Percentiles rank a stretch among this genome's conserved stretches.
These are phyloP conservation scores for Callyntrura guangdongensis DNA, from an alignment of 2,888 invertebrate species.

Conservation along the genomic window DNA sequence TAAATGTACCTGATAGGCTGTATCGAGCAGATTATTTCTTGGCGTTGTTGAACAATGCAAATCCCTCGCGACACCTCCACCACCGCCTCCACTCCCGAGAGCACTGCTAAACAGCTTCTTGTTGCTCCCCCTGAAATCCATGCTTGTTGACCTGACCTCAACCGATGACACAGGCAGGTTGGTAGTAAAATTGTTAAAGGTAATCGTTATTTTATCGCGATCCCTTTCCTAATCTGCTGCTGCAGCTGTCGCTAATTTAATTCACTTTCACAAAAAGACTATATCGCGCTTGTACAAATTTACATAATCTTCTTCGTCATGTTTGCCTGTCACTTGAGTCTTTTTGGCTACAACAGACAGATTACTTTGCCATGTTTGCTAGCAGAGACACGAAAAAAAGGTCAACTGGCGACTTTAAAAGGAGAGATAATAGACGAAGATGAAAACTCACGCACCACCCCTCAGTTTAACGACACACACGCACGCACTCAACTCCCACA, in stretches of 20 bases:
- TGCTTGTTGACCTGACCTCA: constrained; percentile 58
- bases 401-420: constrained; percentile 57
- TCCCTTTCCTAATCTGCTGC: neutral
- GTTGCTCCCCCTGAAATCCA: constrained; percentile 60
- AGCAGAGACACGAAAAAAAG: constrained; percentile 46
- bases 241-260: constrained; percentile 17
- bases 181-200: constrained; percentile 10
- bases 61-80: neutral
- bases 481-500: constrained; percentile 28
- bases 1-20: constrained; percentile 49
- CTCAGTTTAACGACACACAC: constrained; percentile 36
- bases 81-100: constrained; percentile 28
- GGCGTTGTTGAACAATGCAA: constrained; percentile 51
- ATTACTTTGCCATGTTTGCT: constrained; percentile 57
- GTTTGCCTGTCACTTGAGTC: constrained; percentile 46
- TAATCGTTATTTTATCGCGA: neutral
- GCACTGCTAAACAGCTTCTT: constrained; percentile 44
- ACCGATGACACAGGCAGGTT: neutral
- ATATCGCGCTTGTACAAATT: constrained; percentile 29
- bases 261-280: constrained; percentile 60
- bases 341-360: constrained; percentile 22
- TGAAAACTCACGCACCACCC: constrained; percentile 44
- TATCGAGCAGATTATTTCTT: constrained; percentile 46
- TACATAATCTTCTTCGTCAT: constrained; percentile 52
- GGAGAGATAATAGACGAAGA: constrained; percentile 32